Conservation (phyloP, 2,113 vertebrate genomes). For the Edolisoma coerulescens region DNA sequence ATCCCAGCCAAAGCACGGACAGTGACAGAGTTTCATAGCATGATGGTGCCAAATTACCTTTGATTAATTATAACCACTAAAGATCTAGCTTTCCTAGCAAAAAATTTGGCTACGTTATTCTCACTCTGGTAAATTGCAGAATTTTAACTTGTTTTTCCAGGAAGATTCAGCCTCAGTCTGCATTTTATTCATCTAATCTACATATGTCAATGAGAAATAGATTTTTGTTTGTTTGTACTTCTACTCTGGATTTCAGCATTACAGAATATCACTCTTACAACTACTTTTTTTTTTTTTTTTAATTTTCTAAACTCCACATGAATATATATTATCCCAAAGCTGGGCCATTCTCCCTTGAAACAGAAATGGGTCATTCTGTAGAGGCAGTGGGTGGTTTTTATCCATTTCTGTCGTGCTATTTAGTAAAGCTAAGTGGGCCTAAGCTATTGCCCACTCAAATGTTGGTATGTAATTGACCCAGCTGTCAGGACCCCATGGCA, state of each 20-base stretch:
- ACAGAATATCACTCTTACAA: neutral
- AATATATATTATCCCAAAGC: neutral
- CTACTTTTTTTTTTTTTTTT: neutral
- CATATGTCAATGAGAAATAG: neutral
- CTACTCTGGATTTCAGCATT: neutral
- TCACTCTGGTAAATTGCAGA: neutral
- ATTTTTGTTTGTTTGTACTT: neutral
- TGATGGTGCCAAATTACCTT: neutral
- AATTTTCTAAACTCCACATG: neutral
- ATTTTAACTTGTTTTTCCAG: neutral
- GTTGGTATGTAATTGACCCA: neutral
- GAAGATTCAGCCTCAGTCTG: neutral
- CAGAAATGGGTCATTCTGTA: neutral
- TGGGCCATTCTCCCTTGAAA: neutral
- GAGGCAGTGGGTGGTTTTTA: neutral
- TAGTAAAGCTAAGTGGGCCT: neutral
- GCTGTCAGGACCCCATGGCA: neutral
- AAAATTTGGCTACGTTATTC: neutral
- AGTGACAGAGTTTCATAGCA: neutral
- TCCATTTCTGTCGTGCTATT: neutral
- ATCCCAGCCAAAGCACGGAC: neutral
- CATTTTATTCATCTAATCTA: neutral
- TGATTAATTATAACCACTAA: constrained; percentile 12
- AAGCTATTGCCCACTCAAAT: neutral
- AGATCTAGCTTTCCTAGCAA: neutral